Conservation (phyloP, 1,140 invertebrate species). For the Ceratina australensis region DNA sequence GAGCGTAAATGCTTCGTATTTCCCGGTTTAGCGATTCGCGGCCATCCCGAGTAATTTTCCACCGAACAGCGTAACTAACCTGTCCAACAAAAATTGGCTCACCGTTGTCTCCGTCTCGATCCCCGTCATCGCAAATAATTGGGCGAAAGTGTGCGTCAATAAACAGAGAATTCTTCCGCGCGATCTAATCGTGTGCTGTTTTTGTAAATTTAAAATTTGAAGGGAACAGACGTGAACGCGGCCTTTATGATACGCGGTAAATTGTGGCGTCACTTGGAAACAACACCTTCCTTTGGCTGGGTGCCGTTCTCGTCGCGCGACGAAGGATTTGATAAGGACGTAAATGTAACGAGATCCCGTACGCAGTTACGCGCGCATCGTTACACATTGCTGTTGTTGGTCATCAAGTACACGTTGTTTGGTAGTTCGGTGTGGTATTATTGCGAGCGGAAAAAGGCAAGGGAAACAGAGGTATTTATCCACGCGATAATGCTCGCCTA, state of each 20-base stretch:
- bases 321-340: not conserved
- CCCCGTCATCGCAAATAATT: slow-evolving; percentile 1
- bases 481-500: no score
- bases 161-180: slow-evolving; percentile 1
- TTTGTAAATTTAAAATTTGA: not conserved
- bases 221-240: not conserved
- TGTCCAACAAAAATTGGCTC: not conserved
- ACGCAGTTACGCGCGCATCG: slow-evolving; percentile 66
- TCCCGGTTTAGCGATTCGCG: slow-evolving; percentile 23
- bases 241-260: slow-evolving; percentile 25
- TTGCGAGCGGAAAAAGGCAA: slow-evolving; percentile 42
- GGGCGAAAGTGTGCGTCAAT: slow-evolving; percentile 13
- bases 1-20: slow-evolving; percentile 40
- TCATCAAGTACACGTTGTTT: slow-evolving; percentile 69
- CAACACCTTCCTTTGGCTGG: slow-evolving; percentile 7
- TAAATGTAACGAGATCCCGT: slow-evolving; percentile 30
- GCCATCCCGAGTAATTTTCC: slow-evolving; percentile 23
- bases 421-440: slow-evolving; percentile 65
- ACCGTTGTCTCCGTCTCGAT: not conserved
- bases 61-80: slow-evolving; percentile 23
- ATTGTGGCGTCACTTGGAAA: slow-evolving; percentile 53
- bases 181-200: not conserved
- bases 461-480: no score
- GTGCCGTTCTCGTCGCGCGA: slow-evolving; percentile 14
- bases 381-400: slow-evolving; percentile 64